A percentile compares a stretch with the other conserved stretches of the same genome.
Conservation (phyloP, 2,888 invertebrate genomes). For the Cataglyphis rosenhaueri region DNA sequence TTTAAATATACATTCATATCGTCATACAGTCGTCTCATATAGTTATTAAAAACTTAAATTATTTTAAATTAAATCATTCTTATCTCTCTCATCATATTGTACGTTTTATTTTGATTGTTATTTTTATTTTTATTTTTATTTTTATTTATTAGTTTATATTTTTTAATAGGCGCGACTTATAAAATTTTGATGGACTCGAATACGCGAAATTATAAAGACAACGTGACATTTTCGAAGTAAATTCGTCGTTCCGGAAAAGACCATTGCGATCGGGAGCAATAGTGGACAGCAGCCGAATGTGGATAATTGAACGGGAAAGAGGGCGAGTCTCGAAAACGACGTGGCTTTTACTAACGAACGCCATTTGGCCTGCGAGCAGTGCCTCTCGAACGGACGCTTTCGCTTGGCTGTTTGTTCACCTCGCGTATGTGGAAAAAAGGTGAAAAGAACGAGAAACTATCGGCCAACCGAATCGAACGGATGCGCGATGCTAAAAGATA, state of each 20-base stretch:
- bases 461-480: constrained; percentile 63
- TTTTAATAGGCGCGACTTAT: not conserved
- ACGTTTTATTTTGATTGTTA: not conserved
- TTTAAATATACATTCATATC: not conserved
- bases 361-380: constrained; percentile 69
- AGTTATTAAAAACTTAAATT: not conserved
- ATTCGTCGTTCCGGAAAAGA: constrained; percentile 20
- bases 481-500: constrained; percentile 51
- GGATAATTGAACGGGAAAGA: constrained; percentile 69
- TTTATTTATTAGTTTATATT: not conserved
- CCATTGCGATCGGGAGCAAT: constrained; percentile 33
- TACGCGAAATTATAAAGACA: constrained; percentile 20
- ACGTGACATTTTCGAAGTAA: constrained; percentile 53
- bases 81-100: not conserved
- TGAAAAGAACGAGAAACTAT: constrained; percentile 70
- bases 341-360: constrained; percentile 76
- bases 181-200: not conserved
- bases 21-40: not conserved
- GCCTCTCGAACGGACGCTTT: constrained; percentile 66
- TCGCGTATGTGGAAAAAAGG: constrained; percentile 59
- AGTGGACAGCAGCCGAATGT: constrained; percentile 52
- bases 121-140: not conserved
- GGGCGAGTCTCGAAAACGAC: constrained; percentile 64
- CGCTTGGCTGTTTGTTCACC: constrained; percentile 72
- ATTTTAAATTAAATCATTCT: not conserved